These are phyloP conservation scores for Cichladusa arquata DNA, from an alignment of 2,113 vertebrate species.

Conservation along the genomic window DNA sequence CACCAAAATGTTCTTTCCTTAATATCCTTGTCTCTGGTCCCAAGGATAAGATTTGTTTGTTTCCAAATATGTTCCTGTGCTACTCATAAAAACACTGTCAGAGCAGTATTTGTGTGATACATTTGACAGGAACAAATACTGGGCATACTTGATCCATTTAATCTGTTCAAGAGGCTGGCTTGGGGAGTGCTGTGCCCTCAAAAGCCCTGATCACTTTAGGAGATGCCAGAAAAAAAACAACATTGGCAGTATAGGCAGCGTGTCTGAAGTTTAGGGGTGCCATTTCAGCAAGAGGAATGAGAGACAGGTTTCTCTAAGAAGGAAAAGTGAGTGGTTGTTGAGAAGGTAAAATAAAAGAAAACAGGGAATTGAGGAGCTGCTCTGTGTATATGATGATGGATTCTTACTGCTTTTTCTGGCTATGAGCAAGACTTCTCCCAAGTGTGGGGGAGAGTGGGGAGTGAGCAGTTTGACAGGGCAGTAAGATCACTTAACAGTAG, in stretches of 20 bases:
- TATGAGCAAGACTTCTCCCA: background rate
- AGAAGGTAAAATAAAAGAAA: constrained; percentile 26
- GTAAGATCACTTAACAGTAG: background rate
- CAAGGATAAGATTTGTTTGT: constrained; percentile 53
- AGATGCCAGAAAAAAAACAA: background rate
- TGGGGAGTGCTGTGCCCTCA: background rate
- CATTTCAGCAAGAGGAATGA: background rate
- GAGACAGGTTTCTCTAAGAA: background rate
- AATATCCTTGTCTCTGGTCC: constrained; percentile 51
- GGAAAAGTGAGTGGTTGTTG: background rate
- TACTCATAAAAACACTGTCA: constrained; percentile 5
- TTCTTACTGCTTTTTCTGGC: constrained; percentile 23
- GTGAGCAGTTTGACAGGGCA: background rate
- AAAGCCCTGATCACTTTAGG: background rate
- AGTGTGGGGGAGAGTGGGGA: background rate
- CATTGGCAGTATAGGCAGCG: background rate
- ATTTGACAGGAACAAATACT: background rate
- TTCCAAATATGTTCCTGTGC: constrained; percentile 6
- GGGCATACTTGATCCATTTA: background rate
- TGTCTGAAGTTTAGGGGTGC: background rate
- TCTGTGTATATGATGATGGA: background rate
- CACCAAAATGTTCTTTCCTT: constrained; percentile 66
- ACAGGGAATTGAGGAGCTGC: background rate
- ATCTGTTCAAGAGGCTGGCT: background rate
- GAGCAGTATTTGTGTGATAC: background rate